phyloP scores from a whole-genome alignment of 2,797 vertebrate species.

The Sparidentex hasta region DNA sequence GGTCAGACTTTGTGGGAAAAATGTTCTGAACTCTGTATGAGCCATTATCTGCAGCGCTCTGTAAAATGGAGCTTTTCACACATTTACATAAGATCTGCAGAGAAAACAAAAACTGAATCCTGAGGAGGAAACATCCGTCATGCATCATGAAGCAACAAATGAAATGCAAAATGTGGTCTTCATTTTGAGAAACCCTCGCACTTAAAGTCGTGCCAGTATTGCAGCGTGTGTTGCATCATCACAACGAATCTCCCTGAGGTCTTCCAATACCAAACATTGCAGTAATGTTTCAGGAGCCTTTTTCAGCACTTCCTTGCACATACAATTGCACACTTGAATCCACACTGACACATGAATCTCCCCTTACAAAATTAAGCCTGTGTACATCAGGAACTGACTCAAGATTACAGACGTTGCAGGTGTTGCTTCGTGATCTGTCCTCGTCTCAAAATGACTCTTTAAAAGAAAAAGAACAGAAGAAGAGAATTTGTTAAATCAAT shows the following conservation, averaged over 20 bases:
- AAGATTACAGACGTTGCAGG: not conserved
- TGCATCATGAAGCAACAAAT: not conserved
- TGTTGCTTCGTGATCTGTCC: not conserved
- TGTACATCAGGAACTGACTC: not conserved
- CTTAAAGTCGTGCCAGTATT: not conserved
- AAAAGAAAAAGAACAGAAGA: no score
- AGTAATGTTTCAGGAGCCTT: not conserved
- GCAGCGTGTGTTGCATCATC: not conserved
- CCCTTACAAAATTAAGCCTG: not conserved
- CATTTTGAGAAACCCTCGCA: not conserved
- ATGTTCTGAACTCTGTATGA: not conserved
- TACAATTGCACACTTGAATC: not conserved
- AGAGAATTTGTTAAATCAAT: no score
- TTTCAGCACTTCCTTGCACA: not conserved
- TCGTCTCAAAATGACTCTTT: no score
- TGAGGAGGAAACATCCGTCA: not conserved
- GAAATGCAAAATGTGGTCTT: not conserved
- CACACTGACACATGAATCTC: not conserved
- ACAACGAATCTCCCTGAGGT: not conserved
- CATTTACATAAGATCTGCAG: not conserved
- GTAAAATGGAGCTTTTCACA: not conserved
- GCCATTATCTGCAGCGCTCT: not conserved
- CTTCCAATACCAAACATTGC: no score
- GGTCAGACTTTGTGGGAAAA: not conserved
- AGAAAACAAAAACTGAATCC: not conserved